Evolutionary conservation across 1,140 invertebrate species (phyloP), one percentile per base, ranked within the genome.

Genomic region (Reticulitermes speratus): DNA sequence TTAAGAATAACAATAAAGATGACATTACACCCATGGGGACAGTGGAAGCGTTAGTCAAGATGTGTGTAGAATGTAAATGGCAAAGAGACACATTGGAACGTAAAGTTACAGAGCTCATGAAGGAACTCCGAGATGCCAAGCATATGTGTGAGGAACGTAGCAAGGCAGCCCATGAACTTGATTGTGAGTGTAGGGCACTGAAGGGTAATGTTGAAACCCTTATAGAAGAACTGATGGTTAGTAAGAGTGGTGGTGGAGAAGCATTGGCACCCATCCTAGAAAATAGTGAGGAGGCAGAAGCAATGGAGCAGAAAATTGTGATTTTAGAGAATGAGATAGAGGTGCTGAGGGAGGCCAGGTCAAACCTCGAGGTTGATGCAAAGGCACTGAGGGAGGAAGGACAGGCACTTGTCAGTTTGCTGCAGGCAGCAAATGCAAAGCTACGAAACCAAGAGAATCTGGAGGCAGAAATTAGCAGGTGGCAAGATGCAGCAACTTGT

Each of bases 261-360:
- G 90, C 90, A 86, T 87, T 92, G 16, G 90, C 91, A 7, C 90
- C 90, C 6, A 92, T 92, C 84, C 91, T 91, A 0, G 91, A 92
- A 87, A 90, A 88, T 0, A 91, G 89, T 85, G 91, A 92, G 84
- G 91, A 91, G 44, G 45, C 55, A 23, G 87, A 86, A 75, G 44
- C 45, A 30, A 55, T 87, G 69, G 84, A 82, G 48, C 86, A 85
- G 65, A 84, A 52, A 21, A 82, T 85, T 5, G 6, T 44, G 44
- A 44, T 38, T 32, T 52, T 87, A 59, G 87, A 87, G 59, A 75
- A 75, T 21, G 82, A 87, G 69, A 55, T 87, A 19, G 69, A 52
- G 38, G 84, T 83, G 16, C 69, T 87, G n/a, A 85, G 83, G 14
- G 86, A 87, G 48, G 55, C 86, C 21, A 44, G 85, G 59, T 44